Conservation (phyloP, 2,113 vertebrate species). For the Lanius ludovicianus region DNA sequence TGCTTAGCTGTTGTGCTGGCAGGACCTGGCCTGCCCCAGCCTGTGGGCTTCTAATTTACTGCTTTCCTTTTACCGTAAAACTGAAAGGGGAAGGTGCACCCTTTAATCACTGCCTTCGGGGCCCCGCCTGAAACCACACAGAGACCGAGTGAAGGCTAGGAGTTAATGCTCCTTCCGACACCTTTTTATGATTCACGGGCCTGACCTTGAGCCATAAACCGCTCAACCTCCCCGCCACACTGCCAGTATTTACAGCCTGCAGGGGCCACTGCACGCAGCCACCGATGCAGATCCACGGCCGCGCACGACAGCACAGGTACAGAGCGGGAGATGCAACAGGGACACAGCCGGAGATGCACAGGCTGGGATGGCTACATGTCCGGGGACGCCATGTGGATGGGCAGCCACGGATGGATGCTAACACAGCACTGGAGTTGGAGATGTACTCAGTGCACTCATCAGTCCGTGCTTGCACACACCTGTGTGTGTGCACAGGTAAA, state of each 20-base stretch:
- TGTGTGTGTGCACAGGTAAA: background rate
- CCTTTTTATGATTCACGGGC: conserved; percentile 81
- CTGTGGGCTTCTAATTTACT: conserved; percentile 71
- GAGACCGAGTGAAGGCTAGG: conserved; percentile 59
- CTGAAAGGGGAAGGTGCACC: conserved; percentile 72
- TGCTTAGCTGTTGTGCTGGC: background rate
- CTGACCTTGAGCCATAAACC: conserved; percentile 82
- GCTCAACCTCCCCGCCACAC: conserved; percentile 68
- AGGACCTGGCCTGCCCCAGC: conserved; percentile 52
- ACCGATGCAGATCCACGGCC: background rate
- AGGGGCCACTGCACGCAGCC: conserved; percentile 52
- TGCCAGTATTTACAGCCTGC: conserved; percentile 77
- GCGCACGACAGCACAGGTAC: background rate
- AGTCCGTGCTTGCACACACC: accelerated
- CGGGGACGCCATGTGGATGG: accelerated
- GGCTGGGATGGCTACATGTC: accelerated
- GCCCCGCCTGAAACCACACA: conserved; percentile 72
- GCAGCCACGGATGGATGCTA: accelerated
- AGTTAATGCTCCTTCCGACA: conserved; percentile 78
- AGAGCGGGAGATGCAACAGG: background rate
- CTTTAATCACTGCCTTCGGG: conserved; percentile 72
- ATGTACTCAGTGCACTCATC: accelerated
- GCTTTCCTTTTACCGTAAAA: conserved; percentile 76
- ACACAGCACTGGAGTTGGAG: background rate
- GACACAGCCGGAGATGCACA: accelerated